These are phyloP conservation scores for Antheraea mylitta DNA, from an alignment of 1,140 invertebrate genomes.

Conservation along the genomic window DNA sequence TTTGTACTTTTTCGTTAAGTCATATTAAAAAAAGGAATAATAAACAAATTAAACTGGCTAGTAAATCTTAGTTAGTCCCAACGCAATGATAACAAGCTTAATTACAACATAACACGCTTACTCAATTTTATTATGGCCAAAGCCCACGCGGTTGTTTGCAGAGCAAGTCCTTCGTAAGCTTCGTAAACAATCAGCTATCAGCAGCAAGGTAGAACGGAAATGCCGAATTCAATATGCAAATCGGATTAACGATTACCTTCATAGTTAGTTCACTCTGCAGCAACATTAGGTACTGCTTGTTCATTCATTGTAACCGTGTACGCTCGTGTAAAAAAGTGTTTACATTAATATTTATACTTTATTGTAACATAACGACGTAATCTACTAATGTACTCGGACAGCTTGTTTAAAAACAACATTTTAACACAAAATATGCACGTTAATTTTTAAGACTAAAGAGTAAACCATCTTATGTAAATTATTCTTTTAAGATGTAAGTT, in stretches of 20 bases:
- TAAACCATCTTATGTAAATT: no score
- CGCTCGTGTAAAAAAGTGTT: conserved; percentile 29
- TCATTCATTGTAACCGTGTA: conserved; percentile 69
- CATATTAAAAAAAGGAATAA: no score
- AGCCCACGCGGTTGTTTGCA: conserved; percentile 42
- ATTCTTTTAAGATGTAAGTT: no score
- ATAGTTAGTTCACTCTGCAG: conserved; percentile 19
- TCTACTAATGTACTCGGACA: no score
- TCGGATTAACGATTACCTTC: conserved; percentile 40
- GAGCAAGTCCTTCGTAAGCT: conserved; percentile 55
- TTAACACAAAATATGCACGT: no score
- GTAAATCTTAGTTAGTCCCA: no score
- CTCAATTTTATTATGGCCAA: conserved; percentile 6
- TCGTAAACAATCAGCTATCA: conserved; percentile 52
- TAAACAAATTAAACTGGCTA: no score
- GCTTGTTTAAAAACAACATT: no score
- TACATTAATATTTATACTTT: neutral
- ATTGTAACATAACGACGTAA: no score
- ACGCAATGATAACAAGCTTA: neutral
- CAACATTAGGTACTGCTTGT: conserved; percentile 40
- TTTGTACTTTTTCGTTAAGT: no score
- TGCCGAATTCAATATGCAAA: conserved; percentile 71
- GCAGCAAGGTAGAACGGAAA: conserved; percentile 58
- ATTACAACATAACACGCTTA: neutral
- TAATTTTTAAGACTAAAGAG: no score